Evolutionary conservation across 1,140 invertebrate genomes (phyloP).

Genomic region (Conus betulinus): DNA sequence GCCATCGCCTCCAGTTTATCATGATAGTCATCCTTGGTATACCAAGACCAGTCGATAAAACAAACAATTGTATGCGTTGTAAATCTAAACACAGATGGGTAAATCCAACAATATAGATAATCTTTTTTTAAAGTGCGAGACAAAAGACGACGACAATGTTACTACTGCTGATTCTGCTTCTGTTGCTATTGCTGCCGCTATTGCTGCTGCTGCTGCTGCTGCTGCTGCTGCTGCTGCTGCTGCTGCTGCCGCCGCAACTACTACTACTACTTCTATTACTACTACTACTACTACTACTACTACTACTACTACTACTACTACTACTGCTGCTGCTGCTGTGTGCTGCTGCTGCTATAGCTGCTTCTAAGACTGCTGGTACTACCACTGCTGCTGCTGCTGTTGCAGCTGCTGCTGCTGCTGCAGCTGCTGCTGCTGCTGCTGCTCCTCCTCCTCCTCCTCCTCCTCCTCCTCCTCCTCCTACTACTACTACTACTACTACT

Average conservation of each 20-base stretch:
- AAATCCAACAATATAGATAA: no score
- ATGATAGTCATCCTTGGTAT: no score
- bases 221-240: constrained; percentile 22
- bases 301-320: background rate
- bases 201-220: background rate
- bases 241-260: constrained; percentile 10
- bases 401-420: background rate
- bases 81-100: no score
- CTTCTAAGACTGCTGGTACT: constrained; percentile 25
- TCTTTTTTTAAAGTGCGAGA: no score
- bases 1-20: no score
- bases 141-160: no score
- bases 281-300: constrained; percentile 37
- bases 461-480: no score
- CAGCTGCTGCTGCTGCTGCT: constrained; percentile 36
- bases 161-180: no score
- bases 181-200: background rate
- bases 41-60: no score
- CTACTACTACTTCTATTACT: constrained; percentile 28
- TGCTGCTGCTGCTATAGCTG: constrained; percentile 37
- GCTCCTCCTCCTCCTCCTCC: no score
- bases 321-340: no score
- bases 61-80: no score
- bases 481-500: background rate
- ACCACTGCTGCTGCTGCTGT: background rate